phyloP scores from a whole-genome alignment of 2,888 invertebrate genomes.

The Agrypnus murinus region DNA sequence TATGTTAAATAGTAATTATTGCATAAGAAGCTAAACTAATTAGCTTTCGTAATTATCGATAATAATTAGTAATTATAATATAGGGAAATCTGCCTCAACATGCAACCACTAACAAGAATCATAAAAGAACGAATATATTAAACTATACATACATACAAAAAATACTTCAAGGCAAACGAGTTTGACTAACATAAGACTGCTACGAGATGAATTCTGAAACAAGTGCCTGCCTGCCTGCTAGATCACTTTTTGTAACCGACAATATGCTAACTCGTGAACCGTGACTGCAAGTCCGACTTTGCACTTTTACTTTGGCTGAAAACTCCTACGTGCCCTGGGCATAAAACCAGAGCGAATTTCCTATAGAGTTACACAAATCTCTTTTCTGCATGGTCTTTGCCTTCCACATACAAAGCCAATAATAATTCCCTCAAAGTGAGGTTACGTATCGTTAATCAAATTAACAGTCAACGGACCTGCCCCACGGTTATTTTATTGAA shows the following conservation, averaged over 20 bases:
- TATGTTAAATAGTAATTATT: neutral
- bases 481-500: conserved; percentile 17
- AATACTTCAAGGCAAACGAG: conserved; percentile 43
- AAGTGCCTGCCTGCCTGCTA: conserved; percentile 42
- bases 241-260: conserved; percentile 32
- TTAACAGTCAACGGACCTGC: conserved; percentile 14
- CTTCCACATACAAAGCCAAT: conserved; percentile 12
- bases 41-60: conserved; percentile 8
- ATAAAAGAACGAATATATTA: neutral
- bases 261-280: conserved; percentile 36
- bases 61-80: conserved; percentile 3
- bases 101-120: conserved; percentile 23
- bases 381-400: neutral
- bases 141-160: conserved; percentile 26
- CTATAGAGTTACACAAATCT: conserved; percentile 17
- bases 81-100: conserved; percentile 35
- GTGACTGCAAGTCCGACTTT: conserved; percentile 30
- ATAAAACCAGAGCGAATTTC: conserved; percentile 18
- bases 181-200: conserved; percentile 37
- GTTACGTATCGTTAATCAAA: conserved; percentile 31
- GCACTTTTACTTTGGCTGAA: conserved; percentile 34
- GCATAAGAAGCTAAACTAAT: conserved; percentile 24
- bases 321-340: conserved; percentile 21
- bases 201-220: conserved; percentile 43
- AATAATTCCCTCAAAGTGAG: conserved; percentile 5